Conservation (phyloP, 2,797 vertebrate species). For the Tenualosa ilisha region DNA sequence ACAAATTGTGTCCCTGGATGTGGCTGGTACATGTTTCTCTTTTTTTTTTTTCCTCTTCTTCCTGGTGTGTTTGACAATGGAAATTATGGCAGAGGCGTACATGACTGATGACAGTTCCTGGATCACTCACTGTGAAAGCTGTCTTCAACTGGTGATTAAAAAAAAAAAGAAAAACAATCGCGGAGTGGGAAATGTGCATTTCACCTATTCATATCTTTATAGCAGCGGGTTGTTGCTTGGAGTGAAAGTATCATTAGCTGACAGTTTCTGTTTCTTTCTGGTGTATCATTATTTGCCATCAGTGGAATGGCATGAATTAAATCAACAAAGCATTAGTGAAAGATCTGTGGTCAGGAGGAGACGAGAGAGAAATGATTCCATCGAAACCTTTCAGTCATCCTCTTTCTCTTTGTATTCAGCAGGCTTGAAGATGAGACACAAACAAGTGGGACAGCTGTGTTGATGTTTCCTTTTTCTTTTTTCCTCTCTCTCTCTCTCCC, state of each 20-base stretch:
- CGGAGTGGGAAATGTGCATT: neutral
- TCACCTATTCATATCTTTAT: neutral
- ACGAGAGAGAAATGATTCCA: conserved; percentile 17
- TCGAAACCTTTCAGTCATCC: neutral
- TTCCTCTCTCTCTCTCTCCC: neutral
- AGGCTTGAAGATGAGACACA: conserved; percentile 14
- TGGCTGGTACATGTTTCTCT: too few relatives aligned
- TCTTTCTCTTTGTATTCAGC: neutral
- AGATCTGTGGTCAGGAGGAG: conserved; percentile 15
- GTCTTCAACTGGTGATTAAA: neutral
- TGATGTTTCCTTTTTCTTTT: conserved; percentile 17
- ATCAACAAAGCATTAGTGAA: neutral
- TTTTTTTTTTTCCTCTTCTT: too few relatives aligned
- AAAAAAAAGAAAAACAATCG: neutral
- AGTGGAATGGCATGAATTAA: conserved; percentile 17
- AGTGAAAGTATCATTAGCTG: neutral
- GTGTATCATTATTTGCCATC: neutral
- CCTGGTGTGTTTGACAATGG: too few relatives aligned
- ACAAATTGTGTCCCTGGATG: neutral
- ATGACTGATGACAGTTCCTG: neutral
- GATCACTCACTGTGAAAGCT: neutral
- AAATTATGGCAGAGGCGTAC: neutral
- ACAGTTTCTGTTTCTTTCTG: neutral
- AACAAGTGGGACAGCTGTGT: conserved; percentile 22
- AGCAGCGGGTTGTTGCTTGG: neutral